Evolutionary conservation across 2,797 vertebrate species (phyloP).

Genomic region (Acanthis flammea): DNA sequence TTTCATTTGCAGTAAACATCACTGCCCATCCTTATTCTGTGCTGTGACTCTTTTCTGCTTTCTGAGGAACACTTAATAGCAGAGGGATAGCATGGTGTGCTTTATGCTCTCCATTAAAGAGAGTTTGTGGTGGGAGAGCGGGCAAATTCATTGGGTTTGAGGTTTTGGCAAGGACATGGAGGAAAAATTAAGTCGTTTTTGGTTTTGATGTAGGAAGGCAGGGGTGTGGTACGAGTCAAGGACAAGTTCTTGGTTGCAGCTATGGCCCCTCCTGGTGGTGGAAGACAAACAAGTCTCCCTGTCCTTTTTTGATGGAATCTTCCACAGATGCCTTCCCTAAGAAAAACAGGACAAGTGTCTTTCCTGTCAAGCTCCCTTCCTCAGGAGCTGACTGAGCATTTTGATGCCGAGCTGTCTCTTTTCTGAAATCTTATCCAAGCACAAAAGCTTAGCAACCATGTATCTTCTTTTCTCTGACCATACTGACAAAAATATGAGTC

Average conservation of each 20-base stretch:
- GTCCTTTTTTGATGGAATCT: background rate
- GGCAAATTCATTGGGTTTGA: background rate
- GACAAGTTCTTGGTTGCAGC: constrained; percentile 71
- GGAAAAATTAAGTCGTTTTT: constrained; percentile 54
- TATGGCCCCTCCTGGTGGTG: constrained; percentile 78
- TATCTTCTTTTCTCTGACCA: background rate
- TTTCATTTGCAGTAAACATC: constrained; percentile 62
- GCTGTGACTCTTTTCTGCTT: constrained; percentile 32
- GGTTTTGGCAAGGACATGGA: background rate
- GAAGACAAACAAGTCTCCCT: constrained; percentile 28
- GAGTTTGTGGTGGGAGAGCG: background rate
- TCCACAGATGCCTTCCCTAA: background rate
- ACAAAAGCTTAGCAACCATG: background rate
- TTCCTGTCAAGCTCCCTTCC: background rate
- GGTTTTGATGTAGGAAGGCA: constrained; percentile 56
- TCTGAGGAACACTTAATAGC: constrained; percentile 41
- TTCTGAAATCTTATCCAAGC: constrained; percentile 11
- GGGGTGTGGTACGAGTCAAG: constrained; percentile 55
- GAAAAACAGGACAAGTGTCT: background rate
- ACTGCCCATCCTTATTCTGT: constrained; percentile 18
- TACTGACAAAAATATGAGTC: background rate
- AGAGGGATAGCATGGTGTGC: constrained; percentile 6
- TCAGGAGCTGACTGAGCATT: constrained; percentile 6
- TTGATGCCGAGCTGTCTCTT: background rate
- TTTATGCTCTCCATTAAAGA: constrained; percentile 43